Conservation (phyloP, 2,113 vertebrate genomes). For the Oryzias melastigma region DNA sequence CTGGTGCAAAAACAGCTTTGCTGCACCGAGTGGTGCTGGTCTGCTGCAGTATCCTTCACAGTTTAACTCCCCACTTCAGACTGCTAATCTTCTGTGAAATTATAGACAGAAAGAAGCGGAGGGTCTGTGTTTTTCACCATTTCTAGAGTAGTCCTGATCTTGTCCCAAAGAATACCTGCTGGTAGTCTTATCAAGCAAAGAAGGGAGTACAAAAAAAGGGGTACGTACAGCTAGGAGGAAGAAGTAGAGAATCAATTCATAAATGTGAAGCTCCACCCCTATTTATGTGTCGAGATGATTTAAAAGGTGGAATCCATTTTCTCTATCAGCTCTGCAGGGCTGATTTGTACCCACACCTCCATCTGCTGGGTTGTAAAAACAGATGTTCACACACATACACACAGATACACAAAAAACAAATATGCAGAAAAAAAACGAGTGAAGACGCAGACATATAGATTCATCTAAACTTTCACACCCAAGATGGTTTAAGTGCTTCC, state of each 20-base stretch:
- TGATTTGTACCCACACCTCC: constrained; percentile 29
- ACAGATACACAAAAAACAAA: neutral
- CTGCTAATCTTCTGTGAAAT: constrained; percentile 32
- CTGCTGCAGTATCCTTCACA: constrained; percentile 27
- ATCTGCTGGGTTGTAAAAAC: constrained; percentile 25
- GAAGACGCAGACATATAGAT: constrained; percentile 3
- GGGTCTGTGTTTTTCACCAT: neutral
- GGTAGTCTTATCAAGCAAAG: constrained; percentile 13
- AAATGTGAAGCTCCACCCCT: constrained; percentile 4
- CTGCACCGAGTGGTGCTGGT: neutral
- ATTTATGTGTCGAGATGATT: constrained; percentile 14
- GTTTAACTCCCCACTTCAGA: constrained; percentile 38
- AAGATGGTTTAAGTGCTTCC: constrained; percentile 17
- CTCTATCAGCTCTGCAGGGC: constrained; percentile 10
- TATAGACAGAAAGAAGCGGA: constrained; percentile 1
- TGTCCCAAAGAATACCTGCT: constrained; percentile 20
- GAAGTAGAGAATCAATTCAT: neutral
- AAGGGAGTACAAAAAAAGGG: constrained; percentile 18
- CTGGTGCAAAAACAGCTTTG: constrained; percentile 48
- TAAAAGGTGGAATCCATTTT: constrained; percentile 24
- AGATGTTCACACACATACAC: constrained; percentile 22
- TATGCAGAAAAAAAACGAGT: constrained; percentile 1
- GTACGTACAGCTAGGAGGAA: neutral
- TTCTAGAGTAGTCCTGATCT: constrained; percentile 6
- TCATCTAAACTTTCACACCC: neutral